phyloP scores from a whole-genome alignment of 2,113 vertebrate genomes.

The Alces alces region DNA sequence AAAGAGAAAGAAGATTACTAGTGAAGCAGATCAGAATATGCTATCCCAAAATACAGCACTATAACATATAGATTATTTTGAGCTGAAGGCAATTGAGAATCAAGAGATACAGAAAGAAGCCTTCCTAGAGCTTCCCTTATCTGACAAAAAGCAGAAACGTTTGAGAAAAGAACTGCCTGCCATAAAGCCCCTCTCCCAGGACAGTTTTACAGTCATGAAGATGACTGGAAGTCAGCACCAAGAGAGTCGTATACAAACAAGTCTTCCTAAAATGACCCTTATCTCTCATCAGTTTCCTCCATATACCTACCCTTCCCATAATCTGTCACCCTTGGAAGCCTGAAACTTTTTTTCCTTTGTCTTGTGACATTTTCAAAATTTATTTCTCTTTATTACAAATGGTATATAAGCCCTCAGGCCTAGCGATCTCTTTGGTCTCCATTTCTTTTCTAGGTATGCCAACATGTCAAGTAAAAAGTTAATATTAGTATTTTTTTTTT shows the following conservation, averaged over 20 bases:
- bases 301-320: not conserved
- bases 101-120: not conserved
- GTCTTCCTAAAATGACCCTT: not conserved
- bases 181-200: not conserved
- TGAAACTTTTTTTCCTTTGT: not conserved
- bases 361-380: not conserved
- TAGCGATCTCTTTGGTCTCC: not conserved
- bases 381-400: not conserved
- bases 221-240: not conserved
- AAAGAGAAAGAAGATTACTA: not conserved
- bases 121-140: not conserved
- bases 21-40: not conserved
- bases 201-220: not conserved
- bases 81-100: not conserved
- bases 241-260: not conserved
- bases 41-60: not conserved
- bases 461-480: not conserved
- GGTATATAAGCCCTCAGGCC: not conserved
- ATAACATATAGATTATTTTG: not conserved
- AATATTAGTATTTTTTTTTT: not conserved
- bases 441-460: not conserved
- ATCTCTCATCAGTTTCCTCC: not conserved
- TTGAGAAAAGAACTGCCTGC: not conserved
- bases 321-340: not conserved
- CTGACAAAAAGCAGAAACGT: not conserved